Base-by-base conservation (phyloP, 1,140 invertebrate species). In the Neomicropteryx cornuta region DNA sequence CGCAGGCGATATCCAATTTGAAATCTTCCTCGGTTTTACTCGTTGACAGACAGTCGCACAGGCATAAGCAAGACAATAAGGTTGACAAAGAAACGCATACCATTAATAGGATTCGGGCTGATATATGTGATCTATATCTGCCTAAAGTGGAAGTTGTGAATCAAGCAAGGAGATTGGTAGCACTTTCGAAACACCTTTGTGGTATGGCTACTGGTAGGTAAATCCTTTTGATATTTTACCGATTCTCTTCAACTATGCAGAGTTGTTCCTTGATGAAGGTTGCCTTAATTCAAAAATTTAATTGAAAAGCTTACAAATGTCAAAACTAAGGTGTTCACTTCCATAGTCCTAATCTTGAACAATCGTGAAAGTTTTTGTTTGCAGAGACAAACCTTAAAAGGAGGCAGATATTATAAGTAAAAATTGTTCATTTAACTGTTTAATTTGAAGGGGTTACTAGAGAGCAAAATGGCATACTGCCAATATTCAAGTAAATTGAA, bases 111-210 rank as follows among this genome's bases (percentile, higher is more conserved):
- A 66, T 87, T 20, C 67, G 80, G 14, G 80, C 77, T 0, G 83
- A 87, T 51, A 82, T 88, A 42, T 73, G 73, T 3, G 77, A 87
- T 60, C 57, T 90, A 5, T 60, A 72, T 44, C 57, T 90, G 30
- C 66, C 64, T n/a, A 58, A 65, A 17, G 55, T 85, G 22, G 53
- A 70, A 3, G 60, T 64, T 31, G 56, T 83, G 19, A 45, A 57
- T 23, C 44, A 60, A 21, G 62, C 55, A 21, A 28, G 55, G 11
- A 47, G 54, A n/a, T n/a, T n/a, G n/a, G 78, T 90, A 28, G 86
- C 75, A 1, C 58, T 88, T 19, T 81, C 84, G 0, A 93, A 93
- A 63, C 88, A 93, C 65, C 66, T 93, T 13, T 93, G 87, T 58
- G 87, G 88, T 2, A 75, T 66, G 14, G 87, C 86, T 21, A 88